Evolutionary conservation across 2,888 invertebrate genomes (phyloP).

Genomic region (Thereva unica): DNA sequence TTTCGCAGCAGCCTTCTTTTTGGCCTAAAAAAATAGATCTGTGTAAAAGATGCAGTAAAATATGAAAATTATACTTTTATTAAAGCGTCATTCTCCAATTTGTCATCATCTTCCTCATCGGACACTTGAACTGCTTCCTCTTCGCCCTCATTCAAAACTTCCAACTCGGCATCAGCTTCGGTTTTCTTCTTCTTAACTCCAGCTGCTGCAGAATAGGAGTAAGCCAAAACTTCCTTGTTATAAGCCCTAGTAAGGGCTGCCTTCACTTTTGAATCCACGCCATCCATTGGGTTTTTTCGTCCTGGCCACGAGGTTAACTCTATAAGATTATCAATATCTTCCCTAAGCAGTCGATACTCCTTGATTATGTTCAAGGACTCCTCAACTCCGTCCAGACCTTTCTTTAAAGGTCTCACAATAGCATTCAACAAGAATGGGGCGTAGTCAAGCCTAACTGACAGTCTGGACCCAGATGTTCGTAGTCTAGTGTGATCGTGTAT

Average conservation of each 20-base stretch:
- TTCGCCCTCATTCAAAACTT: slow-evolving; percentile 53
- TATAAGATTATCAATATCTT: slow-evolving; percentile 87
- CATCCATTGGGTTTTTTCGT: slow-evolving; percentile 73
- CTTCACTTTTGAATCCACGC: slow-evolving; percentile 83
- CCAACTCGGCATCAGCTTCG: slow-evolving; percentile 56
- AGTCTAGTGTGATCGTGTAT: slow-evolving; percentile 84
- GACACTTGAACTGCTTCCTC: slow-evolving; percentile 55
- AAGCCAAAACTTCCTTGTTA: slow-evolving; percentile 79
- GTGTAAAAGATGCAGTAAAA: not conserved
- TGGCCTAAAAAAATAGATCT: slow-evolving; percentile 44
- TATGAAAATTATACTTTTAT: slow-evolving; percentile 62
- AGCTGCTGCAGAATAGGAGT: slow-evolving; percentile 75
- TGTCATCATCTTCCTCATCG: slow-evolving; percentile 63
- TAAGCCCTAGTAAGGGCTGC: slow-evolving; percentile 90
- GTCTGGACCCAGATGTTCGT: slow-evolving; percentile 78
- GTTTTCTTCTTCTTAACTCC: slow-evolving; percentile 66
- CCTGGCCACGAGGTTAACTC: slow-evolving; percentile 87
- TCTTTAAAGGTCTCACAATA: slow-evolving; percentile 76
- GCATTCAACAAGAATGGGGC: slow-evolving; percentile 74
- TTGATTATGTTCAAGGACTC: slow-evolving; percentile 75
- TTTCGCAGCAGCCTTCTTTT: slow-evolving; percentile 49
- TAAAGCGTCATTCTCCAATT: slow-evolving; percentile 73
- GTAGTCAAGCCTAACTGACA: slow-evolving; percentile 87
- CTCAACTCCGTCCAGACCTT: slow-evolving; percentile 73
- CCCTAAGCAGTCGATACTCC: slow-evolving; percentile 82